Conservation (phyloP, 92 coral and sea anemone genomes). For the Parazoanthus swiftii region DNA sequence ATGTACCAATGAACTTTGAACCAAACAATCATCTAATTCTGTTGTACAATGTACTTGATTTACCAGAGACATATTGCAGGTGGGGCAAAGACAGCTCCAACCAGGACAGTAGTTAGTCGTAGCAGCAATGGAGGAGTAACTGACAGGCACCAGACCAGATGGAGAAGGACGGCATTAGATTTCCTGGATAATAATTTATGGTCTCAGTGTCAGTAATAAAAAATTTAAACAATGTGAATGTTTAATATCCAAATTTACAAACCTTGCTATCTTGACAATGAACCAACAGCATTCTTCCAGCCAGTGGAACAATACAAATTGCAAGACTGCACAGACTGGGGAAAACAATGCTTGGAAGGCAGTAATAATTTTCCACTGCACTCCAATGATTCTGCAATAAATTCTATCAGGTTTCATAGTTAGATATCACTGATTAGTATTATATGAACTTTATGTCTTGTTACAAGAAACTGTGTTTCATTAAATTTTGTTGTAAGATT, state of each 20-base stretch:
- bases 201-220: no score
- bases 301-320: background rate
- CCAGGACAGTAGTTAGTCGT: background rate
- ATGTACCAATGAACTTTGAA: no score
- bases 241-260: background rate
- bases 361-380: background rate
- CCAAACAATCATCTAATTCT: no score
- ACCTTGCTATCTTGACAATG: conserved; percentile 2
- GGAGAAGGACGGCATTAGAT: background rate
- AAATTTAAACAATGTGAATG: no score
- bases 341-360: background rate
- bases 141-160: background rate
- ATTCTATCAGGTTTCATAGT: background rate
- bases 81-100: background rate
- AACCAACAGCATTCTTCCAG: conserved; percentile 20
- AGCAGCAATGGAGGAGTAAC: background rate
- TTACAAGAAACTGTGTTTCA: no score
- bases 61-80: background rate
- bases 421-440: background rate
- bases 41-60: background rate
- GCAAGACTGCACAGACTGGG: background rate
- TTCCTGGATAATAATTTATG: background rate
- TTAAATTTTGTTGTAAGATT: no score
- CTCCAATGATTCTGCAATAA: conserved; percentile 3
- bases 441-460: background rate